Evolutionary conservation across 2,888 invertebrate genomes (phyloP).

Genomic region (Panzeria rudis): DNA sequence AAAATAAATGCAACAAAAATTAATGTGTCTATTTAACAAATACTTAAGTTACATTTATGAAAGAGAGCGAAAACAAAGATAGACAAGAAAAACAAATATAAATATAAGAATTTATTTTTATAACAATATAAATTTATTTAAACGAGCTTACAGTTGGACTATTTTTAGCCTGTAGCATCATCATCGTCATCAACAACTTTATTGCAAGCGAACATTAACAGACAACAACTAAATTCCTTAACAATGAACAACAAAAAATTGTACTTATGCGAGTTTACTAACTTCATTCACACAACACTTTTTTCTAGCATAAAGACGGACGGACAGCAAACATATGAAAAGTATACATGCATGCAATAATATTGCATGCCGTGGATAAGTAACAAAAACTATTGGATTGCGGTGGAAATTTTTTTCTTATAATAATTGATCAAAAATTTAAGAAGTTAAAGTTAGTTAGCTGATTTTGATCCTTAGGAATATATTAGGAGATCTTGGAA

Average conservation of each 20-base stretch:
- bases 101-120: slow-evolving; percentile 56
- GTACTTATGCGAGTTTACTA: slow-evolving; percentile 42
- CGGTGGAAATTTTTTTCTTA: neutral
- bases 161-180: slow-evolving; percentile 71
- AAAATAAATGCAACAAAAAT: slow-evolving; percentile 51
- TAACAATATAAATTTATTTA: slow-evolving; percentile 58
- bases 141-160: slow-evolving; percentile 60
- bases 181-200: slow-evolving; percentile 50
- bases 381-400: slow-evolving; percentile 8
- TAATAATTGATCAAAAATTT: too few species aligned
- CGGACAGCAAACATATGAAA: slow-evolving; percentile 21
- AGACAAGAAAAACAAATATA: slow-evolving; percentile 28
- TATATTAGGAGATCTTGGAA: too few species aligned
- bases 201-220: slow-evolving; percentile 36
- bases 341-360: slow-evolving; percentile 24
- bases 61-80: neutral
- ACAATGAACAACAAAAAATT: slow-evolving; percentile 27
- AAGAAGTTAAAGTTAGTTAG: too few species aligned
- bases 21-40: slow-evolving; percentile 58
- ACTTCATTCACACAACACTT: slow-evolving; percentile 57
- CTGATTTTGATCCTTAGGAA: too few species aligned
- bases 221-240: slow-evolving; percentile 65
- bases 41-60: slow-evolving; percentile 60
- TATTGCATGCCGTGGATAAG: slow-evolving; percentile 22
- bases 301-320: slow-evolving; percentile 33